A percentile compares a stretch with the other conserved stretches of the same genome.
Evolutionary conservation across 2,113 vertebrate genomes (phyloP).

Genomic region (Theristicus caerulescens): DNA sequence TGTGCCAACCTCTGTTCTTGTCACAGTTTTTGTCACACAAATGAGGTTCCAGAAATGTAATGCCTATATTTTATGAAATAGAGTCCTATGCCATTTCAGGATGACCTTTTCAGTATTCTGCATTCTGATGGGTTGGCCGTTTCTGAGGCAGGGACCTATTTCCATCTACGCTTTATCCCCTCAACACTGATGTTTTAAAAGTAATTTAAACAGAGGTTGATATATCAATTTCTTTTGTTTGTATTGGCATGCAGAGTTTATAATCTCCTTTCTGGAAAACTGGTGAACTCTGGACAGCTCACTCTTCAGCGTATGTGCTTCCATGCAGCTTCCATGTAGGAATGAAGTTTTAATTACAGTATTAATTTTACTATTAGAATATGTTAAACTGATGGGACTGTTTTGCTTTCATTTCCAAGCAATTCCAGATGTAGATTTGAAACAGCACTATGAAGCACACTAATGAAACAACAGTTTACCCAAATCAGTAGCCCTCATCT

Average conservation of each 20-base stretch:
- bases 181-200: background rate
- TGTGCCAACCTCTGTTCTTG: constrained; percentile 65
- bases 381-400: background rate
- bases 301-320: accelerated
- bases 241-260: background rate
- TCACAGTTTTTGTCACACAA: constrained; percentile 71
- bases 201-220: background rate
- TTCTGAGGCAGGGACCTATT: background rate
- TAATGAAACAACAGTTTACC: background rate
- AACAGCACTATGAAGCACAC: background rate
- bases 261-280: background rate
- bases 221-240: constrained; percentile 17
- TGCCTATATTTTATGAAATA: constrained; percentile 62
- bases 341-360: background rate
- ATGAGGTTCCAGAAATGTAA: constrained; percentile 68
- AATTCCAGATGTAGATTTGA: background rate
- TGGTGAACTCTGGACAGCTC: background rate
- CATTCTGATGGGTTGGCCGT: constrained; percentile 9
- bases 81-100: constrained; percentile 36
- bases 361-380: background rate
- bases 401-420: background rate
- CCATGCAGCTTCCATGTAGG: accelerated
- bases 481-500: background rate
- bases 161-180: background rate
- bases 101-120: constrained; percentile 69